Evolutionary conservation across 2,113 vertebrate genomes (phyloP).

Genomic region (Astur gentilis): DNA sequence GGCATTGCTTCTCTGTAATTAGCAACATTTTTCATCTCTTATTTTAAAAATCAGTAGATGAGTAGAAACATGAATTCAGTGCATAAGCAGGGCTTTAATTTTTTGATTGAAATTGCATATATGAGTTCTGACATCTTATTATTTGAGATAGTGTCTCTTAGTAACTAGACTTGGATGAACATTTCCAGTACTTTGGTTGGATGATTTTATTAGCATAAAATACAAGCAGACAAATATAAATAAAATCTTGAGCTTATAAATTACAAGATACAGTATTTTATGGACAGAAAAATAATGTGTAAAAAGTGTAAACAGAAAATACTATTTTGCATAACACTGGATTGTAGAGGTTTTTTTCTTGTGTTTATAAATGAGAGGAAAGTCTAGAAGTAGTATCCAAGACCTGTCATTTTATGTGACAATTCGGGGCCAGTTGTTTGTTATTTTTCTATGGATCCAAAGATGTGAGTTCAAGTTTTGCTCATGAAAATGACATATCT

Average conservation of each 20-base stretch:
- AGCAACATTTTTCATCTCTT: neutral
- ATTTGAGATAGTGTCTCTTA: neutral
- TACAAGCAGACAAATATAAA: neutral
- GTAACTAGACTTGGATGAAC: neutral
- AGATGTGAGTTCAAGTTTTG: no score
- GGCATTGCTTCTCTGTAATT: neutral
- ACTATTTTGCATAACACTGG: no score
- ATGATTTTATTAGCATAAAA: conserved; percentile 8
- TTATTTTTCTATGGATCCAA: no score
- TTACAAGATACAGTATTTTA: no score
- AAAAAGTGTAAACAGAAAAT: no score
- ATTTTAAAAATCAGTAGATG: neutral
- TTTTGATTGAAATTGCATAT: conserved; percentile 12
- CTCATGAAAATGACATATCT: no score
- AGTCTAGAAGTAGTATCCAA: no score
- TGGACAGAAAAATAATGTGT: no score
- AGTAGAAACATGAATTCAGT: neutral
- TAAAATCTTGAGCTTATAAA: neutral
- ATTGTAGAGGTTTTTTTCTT: no score
- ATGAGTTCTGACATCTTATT: conserved; percentile 6
- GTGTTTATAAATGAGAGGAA: no score
- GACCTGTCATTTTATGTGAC: no score
- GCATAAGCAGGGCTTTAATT: neutral
- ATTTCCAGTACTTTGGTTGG: neutral
- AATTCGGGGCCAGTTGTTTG: no score